A percentile compares a stretch with the other conserved stretches of the same genome.
Conservation (phyloP, 1,140 invertebrate genomes). For the Drosophila yakuba region DNA sequence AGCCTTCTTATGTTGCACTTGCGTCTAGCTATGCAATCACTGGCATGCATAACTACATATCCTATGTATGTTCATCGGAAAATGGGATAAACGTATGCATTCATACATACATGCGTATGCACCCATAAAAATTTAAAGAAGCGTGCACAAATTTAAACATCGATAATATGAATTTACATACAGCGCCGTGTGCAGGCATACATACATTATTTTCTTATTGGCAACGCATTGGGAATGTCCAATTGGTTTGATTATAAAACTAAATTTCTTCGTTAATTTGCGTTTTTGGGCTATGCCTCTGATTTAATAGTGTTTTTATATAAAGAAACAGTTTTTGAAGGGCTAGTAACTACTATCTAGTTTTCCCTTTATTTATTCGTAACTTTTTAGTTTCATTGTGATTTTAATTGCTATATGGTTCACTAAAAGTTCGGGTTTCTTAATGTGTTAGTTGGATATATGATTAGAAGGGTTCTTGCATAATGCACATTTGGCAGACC, state of each 20-base stretch:
- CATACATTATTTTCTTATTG: slow-evolving; percentile 7
- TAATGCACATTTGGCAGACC: not conserved
- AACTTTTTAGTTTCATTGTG: not conserved
- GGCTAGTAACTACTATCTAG: too few relatives aligned
- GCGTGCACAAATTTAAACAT: not conserved
- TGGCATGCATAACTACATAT: slow-evolving; percentile 1
- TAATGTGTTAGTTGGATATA: not conserved
- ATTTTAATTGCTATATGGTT: too few relatives aligned
- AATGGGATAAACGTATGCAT: not conserved
- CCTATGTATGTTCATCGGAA: not conserved
- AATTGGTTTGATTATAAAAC: not conserved
- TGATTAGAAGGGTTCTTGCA: not conserved
- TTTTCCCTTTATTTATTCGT: not conserved
- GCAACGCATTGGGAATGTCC: not conserved
- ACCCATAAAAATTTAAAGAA: not conserved
- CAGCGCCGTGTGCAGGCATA: slow-evolving; percentile 3
- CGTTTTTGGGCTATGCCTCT: not conserved
- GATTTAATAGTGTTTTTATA: not conserved
- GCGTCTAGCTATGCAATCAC: slow-evolving; percentile 5
- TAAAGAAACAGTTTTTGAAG: too few relatives aligned
- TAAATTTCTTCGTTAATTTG: not conserved
- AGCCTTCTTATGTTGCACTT: slow-evolving; percentile 15
- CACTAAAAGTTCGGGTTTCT: too few relatives aligned
- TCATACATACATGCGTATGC: not conserved
- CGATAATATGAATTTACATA: not conserved